phyloP scores from a whole-genome alignment of 2,113 vertebrate species.

The Antechinus stuartii region DNA sequence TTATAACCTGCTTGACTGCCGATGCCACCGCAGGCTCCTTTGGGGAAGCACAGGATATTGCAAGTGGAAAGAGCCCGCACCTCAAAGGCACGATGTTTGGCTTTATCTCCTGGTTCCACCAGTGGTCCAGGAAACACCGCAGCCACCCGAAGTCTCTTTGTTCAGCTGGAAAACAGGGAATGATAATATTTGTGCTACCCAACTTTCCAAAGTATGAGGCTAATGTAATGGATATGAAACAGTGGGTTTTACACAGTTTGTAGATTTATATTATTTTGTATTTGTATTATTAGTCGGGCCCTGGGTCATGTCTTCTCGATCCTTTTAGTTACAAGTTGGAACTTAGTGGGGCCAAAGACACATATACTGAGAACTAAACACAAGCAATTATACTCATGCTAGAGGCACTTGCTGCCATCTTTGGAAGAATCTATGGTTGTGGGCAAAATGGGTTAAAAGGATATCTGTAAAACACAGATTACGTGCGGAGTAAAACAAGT shows the following conservation, averaged over 20 bases:
- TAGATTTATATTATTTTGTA: not conserved
- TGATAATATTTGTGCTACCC: not conserved
- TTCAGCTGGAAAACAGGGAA: not conserved
- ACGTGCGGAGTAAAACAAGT: not conserved
- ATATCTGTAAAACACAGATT: not conserved
- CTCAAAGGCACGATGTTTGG: not conserved
- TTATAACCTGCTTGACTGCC: not conserved
- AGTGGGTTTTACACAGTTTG: not conserved
- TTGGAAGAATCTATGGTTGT: not conserved
- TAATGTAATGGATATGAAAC: not conserved
- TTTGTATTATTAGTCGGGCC: not conserved
- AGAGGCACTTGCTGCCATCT: not conserved
- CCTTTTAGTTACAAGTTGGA: not conserved
- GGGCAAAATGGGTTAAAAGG: not conserved
- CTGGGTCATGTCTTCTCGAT: not conserved
- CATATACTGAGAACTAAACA: not conserved
- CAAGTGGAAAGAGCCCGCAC: not conserved
- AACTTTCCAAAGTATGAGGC: not conserved
- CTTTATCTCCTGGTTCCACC: not conserved
- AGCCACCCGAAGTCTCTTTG: not conserved
- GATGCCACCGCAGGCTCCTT: not conserved
- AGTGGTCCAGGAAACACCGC: not conserved
- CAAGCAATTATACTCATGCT: not conserved
- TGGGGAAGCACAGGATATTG: not conserved
- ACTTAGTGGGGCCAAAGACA: not conserved